Conservation (phyloP, 2,113 vertebrate genomes). For the Dasyprocta punctata region DNA sequence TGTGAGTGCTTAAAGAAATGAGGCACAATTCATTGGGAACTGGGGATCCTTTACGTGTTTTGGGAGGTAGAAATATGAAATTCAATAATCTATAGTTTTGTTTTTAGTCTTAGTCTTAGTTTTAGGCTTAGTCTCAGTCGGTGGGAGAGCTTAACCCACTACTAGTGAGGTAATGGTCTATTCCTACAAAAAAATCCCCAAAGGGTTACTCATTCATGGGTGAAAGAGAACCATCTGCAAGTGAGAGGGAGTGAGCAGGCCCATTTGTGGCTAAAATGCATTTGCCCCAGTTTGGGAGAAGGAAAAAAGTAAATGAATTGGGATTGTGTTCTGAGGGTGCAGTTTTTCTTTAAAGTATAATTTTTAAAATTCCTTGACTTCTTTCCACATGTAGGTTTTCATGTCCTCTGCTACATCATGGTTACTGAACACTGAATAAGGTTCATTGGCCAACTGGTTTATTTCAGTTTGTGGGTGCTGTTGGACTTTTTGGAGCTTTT, state of each 20-base stretch:
- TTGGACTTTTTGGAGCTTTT: background rate
- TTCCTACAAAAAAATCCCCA: background rate
- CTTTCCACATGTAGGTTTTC: background rate
- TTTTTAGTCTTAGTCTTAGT: background rate
- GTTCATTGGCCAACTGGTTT: background rate
- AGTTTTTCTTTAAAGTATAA: background rate
- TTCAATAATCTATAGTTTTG: background rate
- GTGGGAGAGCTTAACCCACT: background rate
- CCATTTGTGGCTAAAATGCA: background rate
- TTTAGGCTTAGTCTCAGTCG: background rate
- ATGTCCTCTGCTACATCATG: background rate
- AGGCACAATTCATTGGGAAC: background rate
- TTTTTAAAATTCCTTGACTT: background rate
- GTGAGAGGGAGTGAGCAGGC: background rate
- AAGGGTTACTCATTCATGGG: background rate
- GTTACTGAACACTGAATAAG: background rate
- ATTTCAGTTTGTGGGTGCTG: background rate
- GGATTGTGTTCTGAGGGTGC: background rate
- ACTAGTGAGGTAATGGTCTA: background rate
- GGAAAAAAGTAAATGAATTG: background rate
- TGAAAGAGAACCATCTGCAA: background rate
- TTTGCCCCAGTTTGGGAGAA: background rate
- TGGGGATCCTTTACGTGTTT: background rate
- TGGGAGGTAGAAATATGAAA: background rate
- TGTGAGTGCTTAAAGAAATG: background rate